Base-by-base conservation (phyloP, 2,888 invertebrate species). In the Hermaeophaga mercurialis region DNA sequence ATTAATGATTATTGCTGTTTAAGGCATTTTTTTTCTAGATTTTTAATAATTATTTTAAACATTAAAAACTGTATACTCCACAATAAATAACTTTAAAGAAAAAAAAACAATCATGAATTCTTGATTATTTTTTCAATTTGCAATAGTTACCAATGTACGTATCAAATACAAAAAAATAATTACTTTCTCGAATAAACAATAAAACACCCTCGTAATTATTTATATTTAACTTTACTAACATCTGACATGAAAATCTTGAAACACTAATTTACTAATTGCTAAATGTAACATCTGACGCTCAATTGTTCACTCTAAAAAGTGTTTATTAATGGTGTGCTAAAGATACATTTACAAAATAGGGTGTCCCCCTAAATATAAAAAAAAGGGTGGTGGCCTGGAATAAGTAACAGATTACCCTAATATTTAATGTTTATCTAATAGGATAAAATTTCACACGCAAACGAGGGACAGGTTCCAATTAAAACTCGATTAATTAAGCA, bases 361-460 rank as follows among this genome's bases (percentile, higher is more conserved):
- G 24, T 8, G 11, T 6, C 43, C 43, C n/a, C 43, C 43, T 43
- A 43, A 24, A 43, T 12, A 43, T 24, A 43, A 24, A 43, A 12
- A 41, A 43, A 43, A 26, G 43, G 43, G 43, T 43, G 43, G 14
- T 12, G 22, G 17, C 17, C 22, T 8, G 28, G 6, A 28, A 24
- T 12, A 43, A 43, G 43, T 43, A 43, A 43, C 43, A 43, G 43
- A 43, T 43, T 43, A 43, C 26, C 11, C 41, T 24, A 12, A 41
- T 38, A 17, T 39, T 19, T 39, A 39, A 39, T 43, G 43, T 43
- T 43, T 43, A 43, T 43, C n/a, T 43, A 43, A 1, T 18, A 12
- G 19, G 15, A 24, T 43, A 15, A 34, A 34, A 43, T 52, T 31
- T 52, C 34, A 43, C 52, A 52, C 52, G 52, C 52, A 34, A 52